Conservation (phyloP, 2,888 invertebrate genomes). For the Scaeva pyrastri region DNA sequence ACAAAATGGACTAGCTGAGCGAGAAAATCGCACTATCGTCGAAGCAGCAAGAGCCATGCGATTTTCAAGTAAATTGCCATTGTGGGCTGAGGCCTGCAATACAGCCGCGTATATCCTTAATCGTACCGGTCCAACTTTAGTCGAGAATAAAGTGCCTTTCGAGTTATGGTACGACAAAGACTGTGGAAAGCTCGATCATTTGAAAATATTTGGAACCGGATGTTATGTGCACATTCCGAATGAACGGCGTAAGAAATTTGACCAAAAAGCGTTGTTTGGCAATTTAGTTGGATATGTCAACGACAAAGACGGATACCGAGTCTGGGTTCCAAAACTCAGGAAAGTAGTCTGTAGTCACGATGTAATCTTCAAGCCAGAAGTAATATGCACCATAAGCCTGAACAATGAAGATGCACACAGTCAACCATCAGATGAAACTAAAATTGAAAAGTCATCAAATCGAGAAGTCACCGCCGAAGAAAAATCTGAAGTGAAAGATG, state of each 20-base stretch:
- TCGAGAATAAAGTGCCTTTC: constrained; percentile 17
- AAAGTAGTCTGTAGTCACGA: too few species aligned
- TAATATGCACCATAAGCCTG: neutral
- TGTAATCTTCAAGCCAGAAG: too few species aligned
- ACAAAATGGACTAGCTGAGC: constrained; percentile 21
- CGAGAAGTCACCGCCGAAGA: neutral
- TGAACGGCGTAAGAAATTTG: neutral
- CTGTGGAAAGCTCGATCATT: neutral
- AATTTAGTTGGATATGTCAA: too few species aligned
- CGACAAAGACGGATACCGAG: too few species aligned
- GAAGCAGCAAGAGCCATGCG: constrained; percentile 22
- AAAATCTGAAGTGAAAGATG: constrained; percentile 20
- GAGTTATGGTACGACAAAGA: constrained; percentile 10
- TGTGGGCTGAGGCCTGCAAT: too few species aligned
- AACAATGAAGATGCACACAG: neutral
- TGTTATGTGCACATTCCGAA: neutral
- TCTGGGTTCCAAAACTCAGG: too few species aligned
- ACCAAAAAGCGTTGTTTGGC: too few species aligned
- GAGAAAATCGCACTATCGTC: constrained; percentile 14
- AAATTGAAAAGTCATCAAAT: constrained; percentile 5
- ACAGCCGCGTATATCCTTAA: too few species aligned
- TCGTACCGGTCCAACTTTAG: too few species aligned
- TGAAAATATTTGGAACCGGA: neutral
- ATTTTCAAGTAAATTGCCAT: too few species aligned
- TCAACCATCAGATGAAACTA: constrained; percentile 2